These are phyloP conservation scores for Lithophane leautieri DNA, from an alignment of 2,888 invertebrate genomes.

Conservation along the genomic window DNA sequence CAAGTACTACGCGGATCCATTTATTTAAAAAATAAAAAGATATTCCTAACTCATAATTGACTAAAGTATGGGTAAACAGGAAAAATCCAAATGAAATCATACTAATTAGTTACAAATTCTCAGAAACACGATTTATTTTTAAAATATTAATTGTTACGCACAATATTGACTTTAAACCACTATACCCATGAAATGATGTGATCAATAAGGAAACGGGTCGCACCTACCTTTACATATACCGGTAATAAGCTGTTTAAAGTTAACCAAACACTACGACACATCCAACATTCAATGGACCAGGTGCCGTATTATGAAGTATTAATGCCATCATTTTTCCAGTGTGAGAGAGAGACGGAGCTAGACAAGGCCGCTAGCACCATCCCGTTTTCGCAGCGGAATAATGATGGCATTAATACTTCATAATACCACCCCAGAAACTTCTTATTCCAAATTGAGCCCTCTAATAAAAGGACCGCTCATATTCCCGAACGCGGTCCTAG, in stretches of 20 bases:
- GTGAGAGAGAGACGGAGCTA: no score
- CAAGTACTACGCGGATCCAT: no score
- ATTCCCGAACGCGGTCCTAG: constrained; percentile 52
- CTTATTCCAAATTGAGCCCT: background rate
- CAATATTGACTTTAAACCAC: background rate
- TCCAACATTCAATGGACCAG: background rate
- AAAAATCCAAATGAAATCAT: constrained; percentile 2
- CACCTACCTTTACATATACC: no score
- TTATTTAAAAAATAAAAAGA: no score
- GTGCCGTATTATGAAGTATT: no score
- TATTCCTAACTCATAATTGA: constrained; percentile 7
- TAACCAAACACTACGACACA: background rate
- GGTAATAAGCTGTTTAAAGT: background rate
- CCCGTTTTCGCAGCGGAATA: no score
- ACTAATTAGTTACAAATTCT: constrained; percentile 8
- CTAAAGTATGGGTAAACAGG: constrained; percentile 37
- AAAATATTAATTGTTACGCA: background rate
- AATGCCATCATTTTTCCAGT: no score
- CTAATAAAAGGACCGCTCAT: constrained; percentile 2
- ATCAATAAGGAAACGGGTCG: background rate
- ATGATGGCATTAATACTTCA: no score
- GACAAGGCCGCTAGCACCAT: no score
- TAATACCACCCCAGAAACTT: no score
- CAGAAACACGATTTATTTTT: background rate
- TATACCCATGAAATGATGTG: background rate